Conservation (phyloP, 1,140 invertebrate genomes). For the Platyscapa corneri region DNA sequence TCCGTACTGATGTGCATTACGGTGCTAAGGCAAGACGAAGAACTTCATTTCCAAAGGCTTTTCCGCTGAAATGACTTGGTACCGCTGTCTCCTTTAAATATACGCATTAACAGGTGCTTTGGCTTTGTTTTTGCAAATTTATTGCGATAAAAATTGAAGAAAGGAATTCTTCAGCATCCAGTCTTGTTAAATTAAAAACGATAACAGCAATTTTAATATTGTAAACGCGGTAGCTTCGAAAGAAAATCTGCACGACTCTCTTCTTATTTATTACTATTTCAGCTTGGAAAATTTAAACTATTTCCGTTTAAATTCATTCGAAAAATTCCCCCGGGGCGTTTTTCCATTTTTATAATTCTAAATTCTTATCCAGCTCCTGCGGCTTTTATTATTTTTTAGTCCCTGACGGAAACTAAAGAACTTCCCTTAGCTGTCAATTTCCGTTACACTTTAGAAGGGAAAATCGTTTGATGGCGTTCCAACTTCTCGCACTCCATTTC, state of each 20-base stretch:
- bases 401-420: not conserved
- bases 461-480: not conserved
- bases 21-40: not conserved
- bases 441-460: constrained; percentile 1
- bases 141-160: not conserved
- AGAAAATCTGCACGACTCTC: not conserved
- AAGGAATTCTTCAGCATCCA: too few species aligned
- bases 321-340: not conserved
- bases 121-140: not conserved
- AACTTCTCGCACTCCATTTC: not conserved
- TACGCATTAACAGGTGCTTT: not conserved
- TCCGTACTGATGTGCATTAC: not conserved
- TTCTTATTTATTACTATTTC: not conserved
- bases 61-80: not conserved
- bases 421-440: constrained; percentile 7
- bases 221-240: too few species aligned
- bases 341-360: not conserved
- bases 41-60: not conserved
- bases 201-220: too few species aligned
- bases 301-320: not conserved
- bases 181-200: too few species aligned
- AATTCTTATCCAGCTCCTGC: not conserved
- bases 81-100: not conserved
- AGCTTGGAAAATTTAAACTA: not conserved
- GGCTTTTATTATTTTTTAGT: not conserved